A percentile compares a stretch with the other conserved stretches of the same genome.
These are phyloP conservation scores for Anas georgica DNA, from an alignment of 2,797 vertebrate species.

Conservation along the genomic window DNA sequence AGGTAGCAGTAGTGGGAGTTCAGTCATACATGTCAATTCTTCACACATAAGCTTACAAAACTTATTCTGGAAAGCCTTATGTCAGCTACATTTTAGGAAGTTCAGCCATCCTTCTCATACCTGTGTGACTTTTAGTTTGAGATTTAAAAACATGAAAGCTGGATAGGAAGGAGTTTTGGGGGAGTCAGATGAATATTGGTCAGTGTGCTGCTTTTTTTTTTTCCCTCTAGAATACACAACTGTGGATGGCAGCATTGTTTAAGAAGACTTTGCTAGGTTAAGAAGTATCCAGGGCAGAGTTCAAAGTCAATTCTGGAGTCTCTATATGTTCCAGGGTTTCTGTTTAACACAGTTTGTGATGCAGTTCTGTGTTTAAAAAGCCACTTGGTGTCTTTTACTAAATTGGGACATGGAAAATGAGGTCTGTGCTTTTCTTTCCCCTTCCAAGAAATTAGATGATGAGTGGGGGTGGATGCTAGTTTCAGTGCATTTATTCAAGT, in stretches of 20 bases:
- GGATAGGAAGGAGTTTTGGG: background rate
- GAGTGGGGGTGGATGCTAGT: accelerated
- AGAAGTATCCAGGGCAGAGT: background rate
- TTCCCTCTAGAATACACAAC: background rate
- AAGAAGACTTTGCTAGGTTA: background rate
- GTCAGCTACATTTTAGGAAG: background rate
- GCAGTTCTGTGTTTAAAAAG: background rate
- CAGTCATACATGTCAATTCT: background rate
- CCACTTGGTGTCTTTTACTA: background rate
- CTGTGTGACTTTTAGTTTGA: background rate
- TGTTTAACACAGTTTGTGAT: background rate
- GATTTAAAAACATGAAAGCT: background rate
- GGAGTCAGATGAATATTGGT: background rate
- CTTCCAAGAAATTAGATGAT: background rate
- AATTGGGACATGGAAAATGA: background rate
- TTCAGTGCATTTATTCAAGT: background rate
- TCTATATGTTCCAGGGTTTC: background rate
- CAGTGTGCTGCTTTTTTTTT: background rate
- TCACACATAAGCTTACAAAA: background rate
- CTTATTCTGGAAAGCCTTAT: background rate
- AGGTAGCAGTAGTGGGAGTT: background rate
- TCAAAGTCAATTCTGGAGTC: background rate
- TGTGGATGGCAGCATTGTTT: background rate
- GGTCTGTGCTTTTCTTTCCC: background rate
- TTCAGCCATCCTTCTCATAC: background rate